Percentiles rank a stretch among this genome's conserved stretches.
phyloP scores from a whole-genome alignment of 2,888 invertebrate species.

The Callosobruchus maculatus region DNA sequence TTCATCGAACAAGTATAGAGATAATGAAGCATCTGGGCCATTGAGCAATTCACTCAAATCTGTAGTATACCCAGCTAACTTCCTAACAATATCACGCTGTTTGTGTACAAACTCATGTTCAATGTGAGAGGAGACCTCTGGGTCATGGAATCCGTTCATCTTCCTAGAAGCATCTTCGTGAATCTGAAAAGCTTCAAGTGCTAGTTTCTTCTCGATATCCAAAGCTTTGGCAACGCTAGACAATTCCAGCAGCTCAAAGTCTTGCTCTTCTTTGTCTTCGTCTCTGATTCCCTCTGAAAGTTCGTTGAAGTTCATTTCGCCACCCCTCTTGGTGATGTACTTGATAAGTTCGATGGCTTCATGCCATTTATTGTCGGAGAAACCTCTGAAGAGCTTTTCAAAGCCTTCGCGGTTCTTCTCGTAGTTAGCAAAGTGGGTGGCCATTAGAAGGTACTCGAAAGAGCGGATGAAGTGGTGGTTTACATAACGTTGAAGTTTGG shows the following conservation, averaged over 20 bases:
- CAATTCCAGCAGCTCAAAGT: slow-evolving; percentile 62
- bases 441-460: slow-evolving; percentile 70
- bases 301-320: slow-evolving; percentile 55
- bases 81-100: slow-evolving; percentile 65
- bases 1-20: slow-evolving; percentile 74
- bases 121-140: slow-evolving; percentile 70
- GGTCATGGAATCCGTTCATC: slow-evolving; percentile 59
- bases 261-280: slow-evolving; percentile 40
- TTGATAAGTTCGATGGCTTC: slow-evolving; percentile 73
- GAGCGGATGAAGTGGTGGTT: slow-evolving; percentile 68
- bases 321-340: slow-evolving; percentile 71
- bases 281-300: slow-evolving; percentile 34
- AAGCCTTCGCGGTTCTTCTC: slow-evolving; percentile 74
- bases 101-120: slow-evolving; percentile 73
- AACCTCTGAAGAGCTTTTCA: slow-evolving; percentile 65
- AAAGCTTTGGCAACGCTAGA: slow-evolving; percentile 70
- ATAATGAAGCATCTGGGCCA: slow-evolving; percentile 60
- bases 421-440: slow-evolving; percentile 74
- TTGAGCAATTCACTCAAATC: slow-evolving; percentile 67
- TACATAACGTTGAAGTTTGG: slow-evolving; percentile 55
- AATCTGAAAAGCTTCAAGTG: slow-evolving; percentile 63
- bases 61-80: slow-evolving; percentile 68
- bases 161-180: slow-evolving; percentile 61
- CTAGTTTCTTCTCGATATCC: slow-evolving; percentile 71
- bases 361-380: slow-evolving; percentile 73